These are phyloP conservation scores for Macaria liturata DNA, from an alignment of 2,888 invertebrate species.

Conservation along the genomic window DNA sequence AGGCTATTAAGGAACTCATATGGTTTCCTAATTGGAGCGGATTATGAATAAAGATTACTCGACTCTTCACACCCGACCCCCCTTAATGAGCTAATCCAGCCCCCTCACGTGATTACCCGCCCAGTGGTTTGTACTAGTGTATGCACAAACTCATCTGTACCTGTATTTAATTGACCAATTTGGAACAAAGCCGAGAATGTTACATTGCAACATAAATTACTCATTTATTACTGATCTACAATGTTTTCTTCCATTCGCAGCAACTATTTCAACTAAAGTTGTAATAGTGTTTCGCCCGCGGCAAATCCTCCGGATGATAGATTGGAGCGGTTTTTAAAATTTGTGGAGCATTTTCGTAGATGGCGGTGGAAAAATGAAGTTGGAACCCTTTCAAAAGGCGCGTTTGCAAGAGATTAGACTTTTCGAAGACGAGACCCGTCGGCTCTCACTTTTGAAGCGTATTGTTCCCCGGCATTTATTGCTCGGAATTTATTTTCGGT, in stretches of 20 bases:
- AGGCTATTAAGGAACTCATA: conserved; percentile 41
- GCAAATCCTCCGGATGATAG: conserved; percentile 26
- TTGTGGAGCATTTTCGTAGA: conserved; percentile 19
- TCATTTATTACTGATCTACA: not conserved
- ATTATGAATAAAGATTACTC: conserved; percentile 45
- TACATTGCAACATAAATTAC: not conserved
- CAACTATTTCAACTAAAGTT: conserved; percentile 20
- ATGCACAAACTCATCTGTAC: conserved; percentile 14
- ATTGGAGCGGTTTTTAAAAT: conserved; percentile 25
- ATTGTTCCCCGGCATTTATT: conserved; percentile 34
- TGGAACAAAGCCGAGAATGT: conserved; percentile 11
- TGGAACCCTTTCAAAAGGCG: conserved; percentile 10
- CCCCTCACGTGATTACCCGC: conserved; percentile 13
- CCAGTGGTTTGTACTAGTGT: conserved; percentile 9
- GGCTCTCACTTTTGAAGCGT: conserved; percentile 28
- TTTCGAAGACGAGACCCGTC: conserved; percentile 14
- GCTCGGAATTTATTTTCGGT: conserved; percentile 39
- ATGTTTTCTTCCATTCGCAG: conserved; percentile 12
- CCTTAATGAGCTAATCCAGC: conserved; percentile 26
- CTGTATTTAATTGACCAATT: conserved; percentile 17
- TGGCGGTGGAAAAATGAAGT: conserved; percentile 10
- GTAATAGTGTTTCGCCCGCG: conserved; percentile 23
- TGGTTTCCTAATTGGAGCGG: conserved; percentile 47
- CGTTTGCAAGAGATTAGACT: conserved; percentile 10
- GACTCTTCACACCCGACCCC: conserved; percentile 25